phyloP scores from a whole-genome alignment of 2,888 invertebrate genomes.

The Lithophane ornitopus region DNA sequence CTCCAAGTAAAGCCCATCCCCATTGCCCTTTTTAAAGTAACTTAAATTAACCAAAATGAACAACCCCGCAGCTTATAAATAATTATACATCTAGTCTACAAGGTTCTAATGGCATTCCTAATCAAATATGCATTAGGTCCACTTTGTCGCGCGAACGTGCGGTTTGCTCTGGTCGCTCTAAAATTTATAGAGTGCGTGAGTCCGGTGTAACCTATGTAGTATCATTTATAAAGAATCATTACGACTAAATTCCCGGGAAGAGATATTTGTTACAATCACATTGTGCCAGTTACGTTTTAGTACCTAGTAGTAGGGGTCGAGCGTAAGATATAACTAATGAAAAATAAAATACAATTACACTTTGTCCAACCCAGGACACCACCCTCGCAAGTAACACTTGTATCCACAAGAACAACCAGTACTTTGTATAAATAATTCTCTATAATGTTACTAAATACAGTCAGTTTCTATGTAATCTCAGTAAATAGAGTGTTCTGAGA shows the following conservation, averaged over 20 bases:
- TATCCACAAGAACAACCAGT: no score
- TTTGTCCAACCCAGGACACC: no score
- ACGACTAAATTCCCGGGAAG: neutral
- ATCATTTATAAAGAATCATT: neutral
- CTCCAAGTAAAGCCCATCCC: no score
- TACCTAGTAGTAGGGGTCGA: no score
- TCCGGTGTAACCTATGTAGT: neutral
- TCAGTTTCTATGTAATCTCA: neutral
- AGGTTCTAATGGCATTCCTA: constrained; percentile 24
- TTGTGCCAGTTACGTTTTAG: neutral
- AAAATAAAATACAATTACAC: no score
- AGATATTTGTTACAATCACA: no score
- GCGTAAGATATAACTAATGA: no score
- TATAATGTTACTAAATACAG: neutral
- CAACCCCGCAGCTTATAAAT: constrained; percentile 11
- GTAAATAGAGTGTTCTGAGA: neutral
- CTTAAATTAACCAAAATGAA: neutral
- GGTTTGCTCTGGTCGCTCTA: constrained; percentile 33
- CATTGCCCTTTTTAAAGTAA: no score
- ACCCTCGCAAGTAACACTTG: no score
- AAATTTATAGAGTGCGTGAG: constrained; percentile 39
- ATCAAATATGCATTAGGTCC: constrained; percentile 53
- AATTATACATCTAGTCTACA: constrained; percentile 18
- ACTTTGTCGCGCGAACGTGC: constrained; percentile 32
- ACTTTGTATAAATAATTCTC: no score